Base-by-base conservation (phyloP, 2,113 vertebrate genomes). In the Ophthalmolycus amberensis region DNA sequence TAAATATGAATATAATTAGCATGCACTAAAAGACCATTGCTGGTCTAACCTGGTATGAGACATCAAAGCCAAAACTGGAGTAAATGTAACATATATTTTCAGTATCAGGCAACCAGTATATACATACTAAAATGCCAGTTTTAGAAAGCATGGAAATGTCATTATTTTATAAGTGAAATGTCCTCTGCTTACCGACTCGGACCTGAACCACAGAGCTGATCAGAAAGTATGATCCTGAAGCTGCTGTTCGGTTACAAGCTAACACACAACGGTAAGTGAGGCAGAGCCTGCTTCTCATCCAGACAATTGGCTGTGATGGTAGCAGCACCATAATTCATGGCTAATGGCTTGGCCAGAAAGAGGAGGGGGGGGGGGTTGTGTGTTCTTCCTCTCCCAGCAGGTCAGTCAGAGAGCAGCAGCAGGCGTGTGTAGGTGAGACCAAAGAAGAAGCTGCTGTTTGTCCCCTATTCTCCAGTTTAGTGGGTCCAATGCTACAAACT, bases 301-400 rank as follows among this genome's bases (percentile, higher is more conserved):
- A 94, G 92, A 91, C 92, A 92, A 94, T 93, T 92, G 93, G 93
- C 89, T 79, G 89, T 85, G 93, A 94, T 93, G 89, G 89, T 90
- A 82, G 91, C 91, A 90, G 90, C 88, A 82, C 83, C 88, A 92
- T 92, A 89, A 90, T 88, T 92, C 89, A 90, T 87, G 72, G 87
- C 82, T 94, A 92, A 93, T 92, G 90, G 90, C 88, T 88, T 54
- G 69, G 77, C 79, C 81, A 69, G 75, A 37, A 84, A 82, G 75
- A 75, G 79, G 69, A 67, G 27, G 62, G 42, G 25, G 25, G 25
- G 25, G 25, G 44, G 27, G 48, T 4, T 60, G 29, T 72, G 76
- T 81, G 82, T 42, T 86, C 70, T 71, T 76, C 60, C 71, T 88
- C 78, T 88, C 46, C 85, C 82, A 85, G 88, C 88, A 86, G 90